These are phyloP conservation scores for Torymus texanus DNA, from an alignment of 2,888 invertebrate species.

Conservation along the genomic window DNA sequence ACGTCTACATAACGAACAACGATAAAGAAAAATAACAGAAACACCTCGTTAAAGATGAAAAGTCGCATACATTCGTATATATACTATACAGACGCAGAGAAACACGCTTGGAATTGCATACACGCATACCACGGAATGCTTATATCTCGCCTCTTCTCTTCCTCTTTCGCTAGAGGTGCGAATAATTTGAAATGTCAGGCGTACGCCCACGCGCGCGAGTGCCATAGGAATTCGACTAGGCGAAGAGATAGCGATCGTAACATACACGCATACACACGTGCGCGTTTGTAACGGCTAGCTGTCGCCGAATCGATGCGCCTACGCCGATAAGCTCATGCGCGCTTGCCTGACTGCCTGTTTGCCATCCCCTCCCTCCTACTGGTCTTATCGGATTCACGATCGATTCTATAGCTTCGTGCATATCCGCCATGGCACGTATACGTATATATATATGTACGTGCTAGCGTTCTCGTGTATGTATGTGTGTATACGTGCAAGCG, in stretches of 20 bases:
- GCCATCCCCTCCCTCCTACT: background rate
- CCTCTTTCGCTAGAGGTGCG: slow-evolving; percentile 24
- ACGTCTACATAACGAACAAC: background rate
- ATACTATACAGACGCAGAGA: background rate
- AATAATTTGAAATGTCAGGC: slow-evolving; percentile 45
- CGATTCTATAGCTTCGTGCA: background rate
- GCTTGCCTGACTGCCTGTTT: background rate
- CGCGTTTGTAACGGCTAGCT: slow-evolving; percentile 16
- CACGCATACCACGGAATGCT: too few species aligned
- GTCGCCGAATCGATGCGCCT: slow-evolving; percentile 28
- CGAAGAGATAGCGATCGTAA: slow-evolving; percentile 35
- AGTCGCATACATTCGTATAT: background rate
- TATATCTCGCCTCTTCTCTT: too few species aligned
- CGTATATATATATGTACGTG: too few species aligned
- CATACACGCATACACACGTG: background rate
- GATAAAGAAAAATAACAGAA: slow-evolving; percentile 1
- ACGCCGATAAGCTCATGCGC: slow-evolving; percentile 12
- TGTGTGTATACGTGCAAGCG: too few species aligned
- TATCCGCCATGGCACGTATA: too few species aligned
- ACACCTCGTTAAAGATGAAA: slow-evolving; percentile 42
- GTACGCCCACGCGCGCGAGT: background rate
- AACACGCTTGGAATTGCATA: background rate
- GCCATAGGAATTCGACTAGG: slow-evolving; percentile 37
- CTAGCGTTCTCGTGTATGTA: too few species aligned
- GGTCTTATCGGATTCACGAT: slow-evolving; percentile 36